These are phyloP conservation scores for Benthosema pterotum DNA, from an alignment of 2,797 vertebrate genomes.

Conservation along the genomic window DNA sequence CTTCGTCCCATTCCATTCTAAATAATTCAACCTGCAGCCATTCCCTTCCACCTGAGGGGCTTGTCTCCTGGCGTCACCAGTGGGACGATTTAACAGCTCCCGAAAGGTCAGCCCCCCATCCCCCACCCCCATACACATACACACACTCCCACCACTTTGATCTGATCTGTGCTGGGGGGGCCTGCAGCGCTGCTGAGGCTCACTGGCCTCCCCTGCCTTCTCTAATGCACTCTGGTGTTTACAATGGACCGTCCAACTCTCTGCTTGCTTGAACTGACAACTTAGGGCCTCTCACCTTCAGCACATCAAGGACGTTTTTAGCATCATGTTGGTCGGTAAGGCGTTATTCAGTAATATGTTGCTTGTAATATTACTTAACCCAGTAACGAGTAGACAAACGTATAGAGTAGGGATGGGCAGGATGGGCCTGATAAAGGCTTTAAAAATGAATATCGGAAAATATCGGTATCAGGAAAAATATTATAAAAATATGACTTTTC, in stretches of 20 bases:
- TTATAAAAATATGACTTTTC: too few species aligned
- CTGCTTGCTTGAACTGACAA: slow-evolving; percentile 72
- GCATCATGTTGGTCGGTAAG: too few species aligned
- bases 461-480: too few species aligned
- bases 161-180: slow-evolving; percentile 43
- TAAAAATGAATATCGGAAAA: too few species aligned
- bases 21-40: slow-evolving; percentile 85
- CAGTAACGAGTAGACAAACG: too few species aligned
- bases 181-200: neutral
- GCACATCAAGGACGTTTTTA: slow-evolving; percentile 62
- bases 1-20: slow-evolving; percentile 68
- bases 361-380: too few species aligned
- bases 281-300: slow-evolving; percentile 75
- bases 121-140: slow-evolving; percentile 35
- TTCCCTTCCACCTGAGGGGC: slow-evolving; percentile 87
- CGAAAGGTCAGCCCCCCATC: slow-evolving; percentile 78
- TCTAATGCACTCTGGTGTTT: slow-evolving; percentile 76
- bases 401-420: too few species aligned
- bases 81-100: slow-evolving; percentile 83
- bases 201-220: slow-evolving; percentile 40
- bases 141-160: slow-evolving; percentile 61
- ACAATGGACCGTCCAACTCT: slow-evolving; percentile 63
- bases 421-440: too few species aligned
- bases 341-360: too few species aligned
- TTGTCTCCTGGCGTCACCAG: slow-evolving; percentile 88